Evolutionary conservation across 1,140 invertebrate species (phyloP), one percentile per base, ranked within the genome.

Genomic region (Trypoxylus dichotomus): DNA sequence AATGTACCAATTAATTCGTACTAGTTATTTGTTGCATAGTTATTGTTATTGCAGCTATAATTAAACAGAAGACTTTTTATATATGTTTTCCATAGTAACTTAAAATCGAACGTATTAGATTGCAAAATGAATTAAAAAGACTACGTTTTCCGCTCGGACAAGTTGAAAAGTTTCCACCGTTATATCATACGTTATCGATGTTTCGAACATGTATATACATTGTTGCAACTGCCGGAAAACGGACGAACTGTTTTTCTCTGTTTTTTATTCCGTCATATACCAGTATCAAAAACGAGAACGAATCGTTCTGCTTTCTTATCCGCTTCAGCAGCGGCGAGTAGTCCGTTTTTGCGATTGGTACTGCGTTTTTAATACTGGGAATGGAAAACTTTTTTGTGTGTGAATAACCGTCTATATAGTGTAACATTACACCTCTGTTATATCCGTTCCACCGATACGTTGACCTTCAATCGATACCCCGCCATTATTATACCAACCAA

Each of bases 321-420:
- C 24, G 60, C 60, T 68, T 29, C 27, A 8, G 21, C 10, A 29
- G 24, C 60, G 60, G 60, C 24, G 27, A 29, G 21, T 24, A 29
- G 60, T 24, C 27, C 24, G 60, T 68, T 68, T 68, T 68, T 24
- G 60, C 60, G 60, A 68, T 68, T 68, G 60, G 60, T 25, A 68
- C 27, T 68, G 21, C 60, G 60, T 68, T 68, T 68, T 68, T 68
- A 68, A 68, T 68, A 24, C 60, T 68, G 60, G 60, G 60, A 68
- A 27, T 68, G 60, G 60, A 68, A 68, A 68, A 27, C 60, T 25
- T 68, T 68, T 68, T 68, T 68, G 27, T 68, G 21, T 68, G 60
- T 68, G 60, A 68, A 68, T 68, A 68, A 68, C 60, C 60, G 60
- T 68, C 60, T 68, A 68, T 68, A 68, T 68, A 68, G 60, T 68